Evolutionary conservation across 2,797 vertebrate species (phyloP).

Genomic region (Simalia tracyae): DNA sequence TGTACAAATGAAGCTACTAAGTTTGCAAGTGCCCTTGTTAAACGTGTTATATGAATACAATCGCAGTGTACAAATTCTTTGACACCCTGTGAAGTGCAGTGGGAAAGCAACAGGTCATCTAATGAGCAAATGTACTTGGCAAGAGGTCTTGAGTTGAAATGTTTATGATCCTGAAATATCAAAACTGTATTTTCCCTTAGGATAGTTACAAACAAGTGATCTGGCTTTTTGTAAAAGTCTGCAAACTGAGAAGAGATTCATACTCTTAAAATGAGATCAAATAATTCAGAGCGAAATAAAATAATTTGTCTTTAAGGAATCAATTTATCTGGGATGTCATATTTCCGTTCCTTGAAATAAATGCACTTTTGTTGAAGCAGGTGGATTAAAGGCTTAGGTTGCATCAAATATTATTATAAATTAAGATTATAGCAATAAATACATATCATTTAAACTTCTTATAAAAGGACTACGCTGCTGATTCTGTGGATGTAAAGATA

Average conservation of each 20-base stretch:
- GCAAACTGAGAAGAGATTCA: neutral
- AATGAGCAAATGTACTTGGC: neutral
- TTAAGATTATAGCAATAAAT: neutral
- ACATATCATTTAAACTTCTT: neutral
- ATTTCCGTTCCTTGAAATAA: neutral
- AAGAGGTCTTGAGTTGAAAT: neutral
- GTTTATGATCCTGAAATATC: neutral
- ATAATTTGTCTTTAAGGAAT: neutral
- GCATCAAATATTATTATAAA: constrained; percentile 10
- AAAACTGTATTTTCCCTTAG: neutral
- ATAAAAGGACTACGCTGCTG: constrained; percentile 23
- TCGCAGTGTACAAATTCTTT: neutral
- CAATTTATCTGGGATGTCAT: neutral
- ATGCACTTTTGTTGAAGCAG: neutral
- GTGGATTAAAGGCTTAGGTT: constrained; percentile 1
- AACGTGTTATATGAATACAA: neutral
- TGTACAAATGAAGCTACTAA: neutral
- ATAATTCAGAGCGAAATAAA: constrained; percentile 6
- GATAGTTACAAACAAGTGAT: neutral
- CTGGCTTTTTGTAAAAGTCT: neutral
- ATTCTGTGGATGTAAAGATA: constrained; percentile 21
- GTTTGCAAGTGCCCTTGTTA: neutral
- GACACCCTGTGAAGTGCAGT: neutral
- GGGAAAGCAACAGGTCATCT: neutral
- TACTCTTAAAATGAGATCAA: constrained; percentile 17